A percentile compares a stretch with the other conserved stretches of the same genome.
phyloP scores from a whole-genome alignment of 2,888 invertebrate genomes.

The Chloromyia formosa region DNA sequence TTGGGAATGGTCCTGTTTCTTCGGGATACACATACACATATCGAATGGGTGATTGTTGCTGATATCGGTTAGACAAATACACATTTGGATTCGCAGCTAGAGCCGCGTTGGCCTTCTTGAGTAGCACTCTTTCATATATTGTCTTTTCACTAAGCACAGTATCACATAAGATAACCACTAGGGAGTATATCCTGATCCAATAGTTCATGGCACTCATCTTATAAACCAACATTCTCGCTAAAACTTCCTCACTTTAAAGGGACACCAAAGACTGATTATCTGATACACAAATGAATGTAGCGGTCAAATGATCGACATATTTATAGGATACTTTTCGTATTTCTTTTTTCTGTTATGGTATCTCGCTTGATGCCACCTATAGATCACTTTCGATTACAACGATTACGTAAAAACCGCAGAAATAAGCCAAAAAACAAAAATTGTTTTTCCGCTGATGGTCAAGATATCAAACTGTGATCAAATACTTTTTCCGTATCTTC shows the following conservation, averaged over 20 bases:
- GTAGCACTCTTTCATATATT: slow-evolving; percentile 16
- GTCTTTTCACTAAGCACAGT: background rate
- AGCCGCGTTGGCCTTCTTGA: background rate
- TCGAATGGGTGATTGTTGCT: background rate
- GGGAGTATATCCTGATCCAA: background rate
- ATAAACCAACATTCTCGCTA: background rate
- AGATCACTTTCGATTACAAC: slow-evolving; percentile 15
- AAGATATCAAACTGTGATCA: slow-evolving; percentile 16
- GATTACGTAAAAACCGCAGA: slow-evolving; percentile 6
- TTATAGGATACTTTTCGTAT: slow-evolving; percentile 8
- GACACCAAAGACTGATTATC: background rate
- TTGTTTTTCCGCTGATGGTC: background rate
- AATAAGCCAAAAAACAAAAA: background rate
- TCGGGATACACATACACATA: slow-evolving; percentile 3
- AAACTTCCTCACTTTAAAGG: too few relatives aligned
- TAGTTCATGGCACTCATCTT: slow-evolving; percentile 15
- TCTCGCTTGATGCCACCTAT: background rate
- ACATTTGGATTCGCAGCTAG: background rate
- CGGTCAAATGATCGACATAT: background rate
- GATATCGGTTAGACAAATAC: background rate
- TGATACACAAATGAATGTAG: background rate
- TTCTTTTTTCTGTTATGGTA: background rate
- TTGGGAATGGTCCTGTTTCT: background rate
- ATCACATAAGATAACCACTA: background rate
- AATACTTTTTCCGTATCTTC: slow-evolving; percentile 8